phyloP scores from a whole-genome alignment of 1,140 invertebrate genomes.

The Zaprionus inermis region DNA sequence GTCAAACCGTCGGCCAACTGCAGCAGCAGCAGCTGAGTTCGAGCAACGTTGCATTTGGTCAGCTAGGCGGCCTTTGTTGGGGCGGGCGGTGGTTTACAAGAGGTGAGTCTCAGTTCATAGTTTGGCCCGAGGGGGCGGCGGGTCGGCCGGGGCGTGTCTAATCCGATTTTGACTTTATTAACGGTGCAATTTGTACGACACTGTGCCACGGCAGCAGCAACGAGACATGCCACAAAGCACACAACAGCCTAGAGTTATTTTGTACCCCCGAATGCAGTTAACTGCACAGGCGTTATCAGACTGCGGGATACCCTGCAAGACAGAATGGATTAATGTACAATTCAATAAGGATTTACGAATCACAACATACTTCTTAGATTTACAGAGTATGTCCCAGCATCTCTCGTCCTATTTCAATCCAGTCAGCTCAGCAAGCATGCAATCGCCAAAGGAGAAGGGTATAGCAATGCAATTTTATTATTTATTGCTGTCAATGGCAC shows the following conservation, averaged over 20 bases:
- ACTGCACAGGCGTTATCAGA: background rate
- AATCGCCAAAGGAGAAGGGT: slow-evolving; percentile 2
- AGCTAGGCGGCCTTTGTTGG: background rate
- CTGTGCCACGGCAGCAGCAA: slow-evolving; percentile 33
- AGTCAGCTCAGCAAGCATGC: background rate
- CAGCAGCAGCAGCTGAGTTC: slow-evolving; percentile 29
- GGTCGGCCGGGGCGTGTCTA: slow-evolving; percentile 61
- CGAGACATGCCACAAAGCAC: slow-evolving; percentile 28
- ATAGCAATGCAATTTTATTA: slow-evolving; percentile 54
- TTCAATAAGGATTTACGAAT: background rate
- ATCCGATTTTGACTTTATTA: slow-evolving; percentile 81
- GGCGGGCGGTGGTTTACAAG: background rate
- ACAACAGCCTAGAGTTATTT: slow-evolving; percentile 48
- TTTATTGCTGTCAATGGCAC: slow-evolving; percentile 62
- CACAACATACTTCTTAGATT: too few relatives aligned
- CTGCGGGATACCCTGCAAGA: slow-evolving; percentile 2
- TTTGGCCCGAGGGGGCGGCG: slow-evolving; percentile 5
- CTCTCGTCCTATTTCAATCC: background rate
- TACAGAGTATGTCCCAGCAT: background rate
- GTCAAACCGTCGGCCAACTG: slow-evolving; percentile 23
- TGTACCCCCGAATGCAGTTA: background rate
- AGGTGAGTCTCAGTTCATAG: background rate
- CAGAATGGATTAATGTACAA: background rate
- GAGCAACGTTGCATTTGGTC: background rate
- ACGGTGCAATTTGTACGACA: slow-evolving; percentile 78